Percentiles rank a stretch among this genome's conserved stretches.
phyloP scores from a whole-genome alignment of 2,888 invertebrate species.

The Sesamia inferens region DNA sequence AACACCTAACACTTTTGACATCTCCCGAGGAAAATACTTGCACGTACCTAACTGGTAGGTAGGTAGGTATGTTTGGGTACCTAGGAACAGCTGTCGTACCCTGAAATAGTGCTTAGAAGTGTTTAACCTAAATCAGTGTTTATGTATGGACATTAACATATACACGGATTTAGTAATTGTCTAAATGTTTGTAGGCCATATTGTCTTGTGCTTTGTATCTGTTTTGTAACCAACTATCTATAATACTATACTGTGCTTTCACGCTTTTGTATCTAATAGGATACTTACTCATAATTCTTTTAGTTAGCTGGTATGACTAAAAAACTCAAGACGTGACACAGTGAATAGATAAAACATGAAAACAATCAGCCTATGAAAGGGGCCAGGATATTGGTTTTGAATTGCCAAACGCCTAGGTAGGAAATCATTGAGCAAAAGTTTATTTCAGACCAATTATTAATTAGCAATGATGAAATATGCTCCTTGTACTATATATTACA shows the following conservation, averaged over 20 bases:
- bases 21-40: background rate
- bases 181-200: background rate
- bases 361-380: background rate
- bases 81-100: conserved; percentile 4
- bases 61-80: background rate
- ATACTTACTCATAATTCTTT: background rate
- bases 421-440: background rate
- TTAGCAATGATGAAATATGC: background rate
- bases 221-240: background rate
- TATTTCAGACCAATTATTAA: background rate
- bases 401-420: background rate
- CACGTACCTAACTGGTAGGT: background rate
- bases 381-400: background rate
- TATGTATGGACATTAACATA: conserved; percentile 3
- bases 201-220: background rate
- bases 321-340: background rate
- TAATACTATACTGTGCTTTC: background rate
- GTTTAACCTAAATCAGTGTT: conserved; percentile 12
- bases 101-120: conserved; percentile 8
- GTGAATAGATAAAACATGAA: background rate
- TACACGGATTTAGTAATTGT: conserved; percentile 3
- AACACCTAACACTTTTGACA: conserved; percentile 31
- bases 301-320: background rate
- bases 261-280: background rate
- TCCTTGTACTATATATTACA: background rate